Evolutionary conservation across 2,797 vertebrate species (phyloP).

Genomic region (Brachyrhaphis roseni): DNA sequence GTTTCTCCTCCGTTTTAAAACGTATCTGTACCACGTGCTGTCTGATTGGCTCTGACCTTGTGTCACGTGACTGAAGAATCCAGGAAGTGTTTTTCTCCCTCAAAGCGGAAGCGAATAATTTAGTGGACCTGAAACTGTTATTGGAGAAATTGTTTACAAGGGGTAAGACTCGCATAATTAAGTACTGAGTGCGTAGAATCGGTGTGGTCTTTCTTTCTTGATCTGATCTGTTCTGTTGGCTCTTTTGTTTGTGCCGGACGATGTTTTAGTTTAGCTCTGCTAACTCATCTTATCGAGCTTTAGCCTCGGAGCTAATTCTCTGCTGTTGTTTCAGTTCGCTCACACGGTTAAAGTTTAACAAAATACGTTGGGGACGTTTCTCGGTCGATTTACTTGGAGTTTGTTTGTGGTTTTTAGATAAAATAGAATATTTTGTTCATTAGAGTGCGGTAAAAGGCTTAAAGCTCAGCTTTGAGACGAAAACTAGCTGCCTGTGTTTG

Average conservation of each 20-base stretch:
- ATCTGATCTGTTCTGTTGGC: constrained; percentile 29
- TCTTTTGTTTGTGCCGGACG: background rate
- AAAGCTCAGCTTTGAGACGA: background rate
- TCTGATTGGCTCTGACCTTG: constrained; percentile 27
- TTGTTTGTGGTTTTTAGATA: background rate
- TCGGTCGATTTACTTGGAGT: background rate
- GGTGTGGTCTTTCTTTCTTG: constrained; percentile 8
- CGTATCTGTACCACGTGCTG: background rate
- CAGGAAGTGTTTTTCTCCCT: constrained; percentile 82
- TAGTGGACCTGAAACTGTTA: constrained; percentile 53
- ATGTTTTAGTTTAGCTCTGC: constrained; percentile 27
- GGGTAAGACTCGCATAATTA: constrained; percentile 1
- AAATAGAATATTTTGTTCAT: background rate
- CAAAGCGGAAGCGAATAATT: constrained; percentile 87
- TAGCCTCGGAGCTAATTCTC: constrained; percentile 59
- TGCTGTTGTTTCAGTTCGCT: constrained; percentile 32
- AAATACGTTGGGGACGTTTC: background rate
- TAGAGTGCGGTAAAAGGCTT: background rate
- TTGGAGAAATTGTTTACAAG: constrained; percentile 11
- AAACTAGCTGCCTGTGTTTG: background rate
- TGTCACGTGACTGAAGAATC: constrained; percentile 75
- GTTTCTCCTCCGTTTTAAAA: background rate
- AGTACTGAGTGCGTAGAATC: background rate
- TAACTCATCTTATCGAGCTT: constrained; percentile 36
- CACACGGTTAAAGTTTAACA: constrained; percentile 13